A percentile compares a stretch with the other conserved stretches of the same genome.
These are phyloP conservation scores for Philopedon plagiatum DNA, from an alignment of 2,888 invertebrate genomes.

Conservation along the genomic window DNA sequence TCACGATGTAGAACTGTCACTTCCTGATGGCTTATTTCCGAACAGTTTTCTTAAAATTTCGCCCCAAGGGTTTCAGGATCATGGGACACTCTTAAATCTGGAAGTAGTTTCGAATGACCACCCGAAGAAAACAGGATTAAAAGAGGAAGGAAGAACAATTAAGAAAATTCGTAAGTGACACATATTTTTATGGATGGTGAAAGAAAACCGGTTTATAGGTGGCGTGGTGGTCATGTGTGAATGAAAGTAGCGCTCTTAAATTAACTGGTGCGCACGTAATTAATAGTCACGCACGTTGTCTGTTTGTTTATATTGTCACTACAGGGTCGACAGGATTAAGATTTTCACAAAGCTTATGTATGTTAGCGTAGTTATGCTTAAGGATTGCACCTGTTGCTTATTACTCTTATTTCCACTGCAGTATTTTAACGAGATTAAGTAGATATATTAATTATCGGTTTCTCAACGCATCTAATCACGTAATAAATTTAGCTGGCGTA, in stretches of 20 bases:
- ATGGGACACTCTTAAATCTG: slow-evolving; percentile 82
- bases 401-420: too few relatives aligned
- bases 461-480: too few relatives aligned
- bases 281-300: neutral
- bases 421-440: too few relatives aligned
- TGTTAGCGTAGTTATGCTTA: neutral
- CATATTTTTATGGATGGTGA: neutral
- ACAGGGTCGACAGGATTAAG: neutral
- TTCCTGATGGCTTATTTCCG: slow-evolving; percentile 82
- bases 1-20: slow-evolving; percentile 80
- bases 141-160: slow-evolving; percentile 72
- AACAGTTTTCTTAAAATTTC: slow-evolving; percentile 82
- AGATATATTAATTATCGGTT: too few relatives aligned
- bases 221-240: slow-evolving; percentile 7
- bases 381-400: too few relatives aligned
- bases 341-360: neutral
- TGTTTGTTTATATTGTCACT: neutral
- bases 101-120: slow-evolving; percentile 76
- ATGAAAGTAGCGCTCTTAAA: slow-evolving; percentile 25
- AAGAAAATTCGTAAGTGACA: slow-evolving; percentile 78
- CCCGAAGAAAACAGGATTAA: slow-evolving; percentile 57
- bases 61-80: slow-evolving; percentile 81
- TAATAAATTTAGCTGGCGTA: too few relatives aligned
- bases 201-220: slow-evolving; percentile 9
- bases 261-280: slow-evolving; percentile 20